phyloP scores from a whole-genome alignment of 2,888 invertebrate species.

The Agrotis segetum region DNA sequence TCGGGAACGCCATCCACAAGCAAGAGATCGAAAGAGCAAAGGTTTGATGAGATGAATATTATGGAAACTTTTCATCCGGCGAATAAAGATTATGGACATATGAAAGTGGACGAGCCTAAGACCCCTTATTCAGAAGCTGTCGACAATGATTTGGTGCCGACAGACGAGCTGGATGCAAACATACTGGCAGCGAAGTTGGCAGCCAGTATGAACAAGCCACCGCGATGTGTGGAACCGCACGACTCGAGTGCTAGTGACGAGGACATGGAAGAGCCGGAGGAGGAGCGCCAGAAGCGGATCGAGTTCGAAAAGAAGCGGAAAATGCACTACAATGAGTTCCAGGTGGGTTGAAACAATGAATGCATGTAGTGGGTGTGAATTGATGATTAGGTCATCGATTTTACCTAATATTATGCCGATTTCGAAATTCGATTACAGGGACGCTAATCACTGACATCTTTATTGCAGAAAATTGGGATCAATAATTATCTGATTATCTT shows the following conservation, averaged over 20 bases:
- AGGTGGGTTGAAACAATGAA: slow-evolving; percentile 71
- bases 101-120: slow-evolving; percentile 99
- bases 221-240: slow-evolving; percentile 85
- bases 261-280: slow-evolving; percentile 91
- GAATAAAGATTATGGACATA: slow-evolving; percentile 99
- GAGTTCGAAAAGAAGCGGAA: slow-evolving; percentile 98
- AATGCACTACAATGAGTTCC: slow-evolving; percentile 99
- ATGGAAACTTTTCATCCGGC: slow-evolving; percentile 99
- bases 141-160: slow-evolving; percentile 91
- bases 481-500: not conserved
- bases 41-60: slow-evolving; percentile 99
- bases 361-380: slow-evolving; percentile 46
- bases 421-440: slow-evolving; percentile 23
- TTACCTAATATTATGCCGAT: slow-evolving; percentile 29
- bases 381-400: slow-evolving; percentile 58
- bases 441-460: slow-evolving; percentile 9
- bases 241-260: slow-evolving; percentile 91
- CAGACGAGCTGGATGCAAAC: slow-evolving; percentile 92
- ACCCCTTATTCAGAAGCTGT: slow-evolving; percentile 95
- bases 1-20: slow-evolving; percentile 83
- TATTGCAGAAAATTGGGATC: slow-evolving; percentile 10
- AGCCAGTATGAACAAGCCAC: slow-evolving; percentile 89
- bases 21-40: slow-evolving; percentile 92
- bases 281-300: slow-evolving; percentile 92
- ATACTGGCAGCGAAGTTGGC: slow-evolving; percentile 94